A percentile compares a stretch with the other conserved stretches of the same genome.
Evolutionary conservation across 2,797 vertebrate genomes (phyloP).

Genomic region (Valencia hispanica): DNA sequence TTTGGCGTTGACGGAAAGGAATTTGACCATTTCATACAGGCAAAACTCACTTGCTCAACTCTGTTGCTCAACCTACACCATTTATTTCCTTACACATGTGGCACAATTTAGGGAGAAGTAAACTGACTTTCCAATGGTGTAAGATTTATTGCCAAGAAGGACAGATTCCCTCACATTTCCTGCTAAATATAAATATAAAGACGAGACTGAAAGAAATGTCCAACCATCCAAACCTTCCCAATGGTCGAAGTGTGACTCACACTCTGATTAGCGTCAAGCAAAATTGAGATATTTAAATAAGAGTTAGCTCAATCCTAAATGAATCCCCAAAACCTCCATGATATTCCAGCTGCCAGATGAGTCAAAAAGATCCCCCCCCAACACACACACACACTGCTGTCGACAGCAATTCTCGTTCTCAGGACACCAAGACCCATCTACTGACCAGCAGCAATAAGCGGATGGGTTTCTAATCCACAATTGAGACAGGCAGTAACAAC

Average conservation of each 20-base stretch:
- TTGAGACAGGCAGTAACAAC: constrained; percentile 21
- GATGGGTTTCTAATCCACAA: constrained; percentile 36
- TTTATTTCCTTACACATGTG: too few species aligned
- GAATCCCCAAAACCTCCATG: background rate
- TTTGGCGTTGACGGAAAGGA: too few species aligned
- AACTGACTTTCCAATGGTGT: too few species aligned
- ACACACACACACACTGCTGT: constrained; percentile 14
- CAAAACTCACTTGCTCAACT: too few species aligned
- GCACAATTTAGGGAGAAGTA: background rate
- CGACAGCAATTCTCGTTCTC: constrained; percentile 19
- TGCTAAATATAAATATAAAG: too few species aligned
- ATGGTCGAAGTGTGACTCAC: too few species aligned
- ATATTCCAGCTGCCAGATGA: constrained; percentile 29
- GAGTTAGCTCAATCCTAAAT: background rate
- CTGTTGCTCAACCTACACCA: too few species aligned
- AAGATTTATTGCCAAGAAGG: too few species aligned
- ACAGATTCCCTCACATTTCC: too few species aligned
- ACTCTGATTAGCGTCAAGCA: background rate
- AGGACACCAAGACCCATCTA: constrained; percentile 24
- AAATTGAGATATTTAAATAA: background rate
- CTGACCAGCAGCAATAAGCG: constrained; percentile 56
- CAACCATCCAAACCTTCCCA: too few species aligned
- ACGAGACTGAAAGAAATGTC: too few species aligned
- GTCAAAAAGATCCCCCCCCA: constrained; percentile 12
- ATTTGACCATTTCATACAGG: too few species aligned